phyloP scores from a whole-genome alignment of 2,888 invertebrate species.

The Meteorus colon region DNA sequence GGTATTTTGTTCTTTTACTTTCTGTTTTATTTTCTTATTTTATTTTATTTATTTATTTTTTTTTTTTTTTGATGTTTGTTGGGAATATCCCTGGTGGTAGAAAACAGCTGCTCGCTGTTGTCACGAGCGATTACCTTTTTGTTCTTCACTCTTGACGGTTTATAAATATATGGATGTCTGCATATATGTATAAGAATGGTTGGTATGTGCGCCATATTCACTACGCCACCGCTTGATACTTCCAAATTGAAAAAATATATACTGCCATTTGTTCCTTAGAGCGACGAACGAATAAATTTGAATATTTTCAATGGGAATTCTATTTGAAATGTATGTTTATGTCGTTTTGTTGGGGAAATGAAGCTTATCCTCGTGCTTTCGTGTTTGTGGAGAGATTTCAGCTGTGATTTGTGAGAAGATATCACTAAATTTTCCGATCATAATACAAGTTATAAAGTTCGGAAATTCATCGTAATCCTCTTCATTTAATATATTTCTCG shows the following conservation, averaged over 20 bases:
- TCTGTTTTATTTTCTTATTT: slow-evolving; percentile 38
- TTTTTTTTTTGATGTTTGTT: neutral
- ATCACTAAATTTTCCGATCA: too few species aligned
- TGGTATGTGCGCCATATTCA: slow-evolving; percentile 7
- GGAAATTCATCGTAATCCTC: too few species aligned
- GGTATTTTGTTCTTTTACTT: slow-evolving; percentile 44
- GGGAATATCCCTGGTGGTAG: slow-evolving; percentile 5
- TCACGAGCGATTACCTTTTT: slow-evolving; percentile 38
- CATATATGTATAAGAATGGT: too few species aligned
- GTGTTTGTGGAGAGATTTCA: too few species aligned
- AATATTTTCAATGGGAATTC: slow-evolving; percentile 32
- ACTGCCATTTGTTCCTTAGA: slow-evolving; percentile 27
- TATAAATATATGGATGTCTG: neutral
- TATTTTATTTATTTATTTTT: slow-evolving; percentile 39
- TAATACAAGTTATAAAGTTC: too few species aligned
- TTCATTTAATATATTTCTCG: neutral
- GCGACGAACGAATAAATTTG: slow-evolving; percentile 40
- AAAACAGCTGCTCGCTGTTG: slow-evolving; percentile 45
- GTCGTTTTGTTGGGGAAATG: too few species aligned
- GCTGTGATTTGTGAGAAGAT: too few species aligned
- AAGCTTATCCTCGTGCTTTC: too few species aligned
- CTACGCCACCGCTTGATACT: neutral
- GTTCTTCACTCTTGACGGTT: slow-evolving; percentile 19
- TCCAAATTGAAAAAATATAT: slow-evolving; percentile 28
- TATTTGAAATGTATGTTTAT: too few species aligned